Evolutionary conservation across 2,797 vertebrate species (phyloP).

Genomic region (Heteromormyrus szaboi): DNA sequence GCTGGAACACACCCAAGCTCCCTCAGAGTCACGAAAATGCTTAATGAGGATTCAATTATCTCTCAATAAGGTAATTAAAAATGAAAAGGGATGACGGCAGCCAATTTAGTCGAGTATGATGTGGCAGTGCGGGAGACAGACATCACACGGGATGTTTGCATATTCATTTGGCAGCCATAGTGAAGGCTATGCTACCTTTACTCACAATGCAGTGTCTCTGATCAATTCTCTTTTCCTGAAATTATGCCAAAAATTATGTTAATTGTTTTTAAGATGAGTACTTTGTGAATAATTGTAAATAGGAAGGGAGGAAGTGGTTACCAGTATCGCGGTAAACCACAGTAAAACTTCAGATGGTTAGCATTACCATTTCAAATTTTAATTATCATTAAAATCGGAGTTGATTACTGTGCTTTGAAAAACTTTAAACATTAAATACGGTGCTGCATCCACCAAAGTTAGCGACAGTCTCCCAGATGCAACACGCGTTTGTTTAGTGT

Average conservation of each 20-base stretch:
- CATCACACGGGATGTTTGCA: background rate
- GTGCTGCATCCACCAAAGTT: background rate
- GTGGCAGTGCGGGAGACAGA: background rate
- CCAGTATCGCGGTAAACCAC: background rate
- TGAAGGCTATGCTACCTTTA: background rate
- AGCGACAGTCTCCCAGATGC: background rate
- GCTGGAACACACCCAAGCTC: background rate
- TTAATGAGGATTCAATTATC: conserved; percentile 12
- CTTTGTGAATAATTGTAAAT: background rate
- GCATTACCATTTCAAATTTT: background rate
- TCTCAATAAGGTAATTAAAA: conserved; percentile 8
- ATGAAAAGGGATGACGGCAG: background rate
- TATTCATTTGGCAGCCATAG: background rate
- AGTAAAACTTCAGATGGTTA: background rate
- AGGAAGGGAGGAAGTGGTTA: background rate
- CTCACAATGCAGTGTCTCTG: background rate
- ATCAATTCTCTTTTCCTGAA: background rate
- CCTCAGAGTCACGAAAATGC: background rate
- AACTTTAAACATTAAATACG: background rate
- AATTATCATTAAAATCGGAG: background rate
- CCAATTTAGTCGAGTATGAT: background rate
- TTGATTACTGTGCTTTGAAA: background rate
- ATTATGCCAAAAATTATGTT: background rate
- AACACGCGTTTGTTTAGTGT: background rate
- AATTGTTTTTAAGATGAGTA: background rate